These are phyloP conservation scores for Fukomys damarensis DNA, from an alignment of 2,113 vertebrate genomes.

Conservation along the genomic window DNA sequence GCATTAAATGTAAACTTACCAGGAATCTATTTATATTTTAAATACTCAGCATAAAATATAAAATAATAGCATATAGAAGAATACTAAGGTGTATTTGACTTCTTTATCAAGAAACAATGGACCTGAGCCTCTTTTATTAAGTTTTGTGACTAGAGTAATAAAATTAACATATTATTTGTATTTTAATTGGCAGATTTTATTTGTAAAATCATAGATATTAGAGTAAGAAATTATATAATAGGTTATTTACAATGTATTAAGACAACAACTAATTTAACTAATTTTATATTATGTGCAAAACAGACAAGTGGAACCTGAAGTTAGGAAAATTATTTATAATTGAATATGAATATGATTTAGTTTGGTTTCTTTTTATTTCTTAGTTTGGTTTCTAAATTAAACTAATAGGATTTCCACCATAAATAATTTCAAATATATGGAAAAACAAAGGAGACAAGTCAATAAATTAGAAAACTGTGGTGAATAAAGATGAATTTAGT, in stretches of 20 bases:
- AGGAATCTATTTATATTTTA: not conserved
- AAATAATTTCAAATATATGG: not conserved
- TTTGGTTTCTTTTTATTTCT: not conserved
- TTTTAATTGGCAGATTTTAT: not conserved
- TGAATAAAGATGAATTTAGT: not conserved
- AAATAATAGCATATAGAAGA: not conserved
- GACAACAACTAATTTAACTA: not conserved
- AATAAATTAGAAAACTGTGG: not conserved
- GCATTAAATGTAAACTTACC: not conserved
- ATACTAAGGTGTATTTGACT: not conserved
- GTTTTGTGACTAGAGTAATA: not conserved
- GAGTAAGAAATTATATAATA: not conserved
- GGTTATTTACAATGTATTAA: not conserved
- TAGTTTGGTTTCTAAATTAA: not conserved
- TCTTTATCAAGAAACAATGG: not conserved
- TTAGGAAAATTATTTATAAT: not conserved
- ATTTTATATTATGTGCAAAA: not conserved
- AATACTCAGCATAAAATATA: not conserved
- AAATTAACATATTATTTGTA: not conserved
- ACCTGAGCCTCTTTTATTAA: not conserved
- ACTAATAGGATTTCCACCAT: not conserved
- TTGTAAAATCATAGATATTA: not conserved
- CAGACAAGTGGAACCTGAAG: accelerated
- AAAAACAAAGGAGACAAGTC: not conserved
- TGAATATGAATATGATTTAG: not conserved